Percentiles rank a stretch among this genome's conserved stretches.
These are phyloP conservation scores for Dascyllus trimaculatus DNA, from an alignment of 2,113 vertebrate genomes.

Conservation along the genomic window DNA sequence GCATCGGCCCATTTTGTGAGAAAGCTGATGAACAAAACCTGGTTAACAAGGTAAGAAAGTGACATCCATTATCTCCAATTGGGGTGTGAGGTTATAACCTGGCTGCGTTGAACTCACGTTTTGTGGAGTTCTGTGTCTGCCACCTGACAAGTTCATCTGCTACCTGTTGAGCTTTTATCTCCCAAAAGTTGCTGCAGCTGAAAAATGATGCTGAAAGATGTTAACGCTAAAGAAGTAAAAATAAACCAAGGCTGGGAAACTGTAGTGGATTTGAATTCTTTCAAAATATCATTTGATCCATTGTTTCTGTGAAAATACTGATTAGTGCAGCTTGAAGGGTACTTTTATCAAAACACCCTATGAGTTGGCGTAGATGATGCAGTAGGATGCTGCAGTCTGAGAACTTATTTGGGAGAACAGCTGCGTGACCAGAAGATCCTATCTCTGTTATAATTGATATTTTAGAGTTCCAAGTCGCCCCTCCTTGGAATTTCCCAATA, in stretches of 20 bases:
- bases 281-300: neutral
- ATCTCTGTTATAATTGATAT: neutral
- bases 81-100: no score
- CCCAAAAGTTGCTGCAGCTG: neutral
- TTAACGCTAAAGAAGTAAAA: neutral
- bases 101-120: no score
- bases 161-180: neutral
- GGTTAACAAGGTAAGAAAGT: no score
- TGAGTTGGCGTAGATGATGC: neutral
- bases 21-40: no score
- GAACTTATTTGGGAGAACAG: neutral
- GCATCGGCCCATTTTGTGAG: no score
- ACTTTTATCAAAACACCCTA: neutral
- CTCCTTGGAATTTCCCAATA: slow-evolving; percentile 25
- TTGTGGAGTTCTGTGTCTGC: no score
- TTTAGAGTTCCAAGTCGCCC: slow-evolving; percentile 4
- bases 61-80: no score
- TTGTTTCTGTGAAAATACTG: neutral
- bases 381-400: neutral
- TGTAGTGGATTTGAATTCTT: neutral
- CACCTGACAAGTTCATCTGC: no score
- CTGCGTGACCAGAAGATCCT: neutral
- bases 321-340: neutral
- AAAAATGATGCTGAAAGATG: neutral
- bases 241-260: neutral